Evolutionary conservation across 2,113 vertebrate genomes (phyloP), one percentile per base, ranked within the genome.

Genomic region (Irena cyanogastra): DNA sequence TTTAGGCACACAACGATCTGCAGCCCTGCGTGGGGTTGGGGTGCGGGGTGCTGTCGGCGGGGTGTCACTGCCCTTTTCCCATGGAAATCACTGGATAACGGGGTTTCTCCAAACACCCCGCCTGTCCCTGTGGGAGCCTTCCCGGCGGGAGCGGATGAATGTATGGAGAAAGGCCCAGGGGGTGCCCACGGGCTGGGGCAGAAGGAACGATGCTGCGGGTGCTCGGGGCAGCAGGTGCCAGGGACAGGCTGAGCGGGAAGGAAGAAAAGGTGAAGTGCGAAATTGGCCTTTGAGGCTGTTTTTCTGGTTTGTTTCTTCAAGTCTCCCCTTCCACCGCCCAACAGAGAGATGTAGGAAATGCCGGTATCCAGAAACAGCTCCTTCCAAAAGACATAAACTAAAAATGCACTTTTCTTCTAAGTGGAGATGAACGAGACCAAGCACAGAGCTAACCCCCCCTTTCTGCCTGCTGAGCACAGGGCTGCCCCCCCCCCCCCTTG

Each of bases 1-100:
- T 76, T n/a, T 2, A 5, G 82, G 19, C 26, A 7, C 64, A 5
- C 2, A 3, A 6, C 4, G 14, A n/a, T 12, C 20, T 1, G 45
- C 39, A 39, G 22, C 35, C 2, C 9, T 16, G 68, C 19, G 3
- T 1, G 31, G 23, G 28, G 5, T 3, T 33, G 35, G 37, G n/a
- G 33, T 1, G 31, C 4, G 68, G 5, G 37, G 26, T 21, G 37
- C 17, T 63, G 47, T 20, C 49, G 3, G 17, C 5, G 19, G 30
- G 14, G 35, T 21, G 64, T 16, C 72, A 23, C 50, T 15, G 56
- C 16, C 50, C 39, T 16, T 74, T 69, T n/a, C 0, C 59, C 16
- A 0, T 24, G 72, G 50, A 61, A 75, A 69, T 39, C 31, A 1
- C 4, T 2, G 47, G 23, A 3, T 5, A 59, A 2, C 2, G 9